These are phyloP conservation scores for Mergus octosetaceus DNA, from an alignment of 2,797 vertebrate genomes.

Conservation along the genomic window DNA sequence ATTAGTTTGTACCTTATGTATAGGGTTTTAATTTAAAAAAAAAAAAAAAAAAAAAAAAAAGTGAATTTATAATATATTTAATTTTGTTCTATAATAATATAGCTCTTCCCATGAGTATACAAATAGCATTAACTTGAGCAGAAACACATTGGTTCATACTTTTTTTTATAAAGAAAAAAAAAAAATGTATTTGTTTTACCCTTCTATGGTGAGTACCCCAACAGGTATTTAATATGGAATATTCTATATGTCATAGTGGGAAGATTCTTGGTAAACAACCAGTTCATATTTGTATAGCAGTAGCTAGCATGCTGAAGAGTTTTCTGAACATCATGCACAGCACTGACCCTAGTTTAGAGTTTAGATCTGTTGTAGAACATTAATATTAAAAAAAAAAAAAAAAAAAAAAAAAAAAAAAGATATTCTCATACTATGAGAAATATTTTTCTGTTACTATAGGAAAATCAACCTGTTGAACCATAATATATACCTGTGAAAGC, in stretches of 20 bases:
- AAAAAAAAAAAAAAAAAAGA: too few species aligned
- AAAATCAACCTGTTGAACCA: neutral
- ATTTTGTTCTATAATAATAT: neutral
- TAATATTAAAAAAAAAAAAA: neutral
- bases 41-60: neutral
- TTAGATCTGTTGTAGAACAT: neutral
- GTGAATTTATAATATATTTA: neutral
- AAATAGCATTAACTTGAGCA: neutral
- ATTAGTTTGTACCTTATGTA: neutral
- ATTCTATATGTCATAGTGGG: neutral
- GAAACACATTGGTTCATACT: neutral
- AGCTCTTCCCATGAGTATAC: neutral
- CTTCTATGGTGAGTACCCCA: neutral
- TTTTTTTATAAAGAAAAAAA: neutral
- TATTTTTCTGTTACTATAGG: neutral
- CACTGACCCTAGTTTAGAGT: neutral
- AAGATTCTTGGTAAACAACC: neutral
- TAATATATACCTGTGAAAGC: neutral
- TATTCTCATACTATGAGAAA: neutral
- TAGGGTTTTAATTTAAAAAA: neutral
- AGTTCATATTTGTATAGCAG: neutral
- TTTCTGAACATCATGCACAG: neutral
- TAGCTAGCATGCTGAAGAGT: neutral
- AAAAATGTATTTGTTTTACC: accelerated
- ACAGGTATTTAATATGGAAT: neutral